A percentile compares a stretch with the other conserved stretches of the same genome.
These are phyloP conservation scores for Psilopsiagon aymara DNA, from an alignment of 2,113 vertebrate genomes.

Conservation along the genomic window DNA sequence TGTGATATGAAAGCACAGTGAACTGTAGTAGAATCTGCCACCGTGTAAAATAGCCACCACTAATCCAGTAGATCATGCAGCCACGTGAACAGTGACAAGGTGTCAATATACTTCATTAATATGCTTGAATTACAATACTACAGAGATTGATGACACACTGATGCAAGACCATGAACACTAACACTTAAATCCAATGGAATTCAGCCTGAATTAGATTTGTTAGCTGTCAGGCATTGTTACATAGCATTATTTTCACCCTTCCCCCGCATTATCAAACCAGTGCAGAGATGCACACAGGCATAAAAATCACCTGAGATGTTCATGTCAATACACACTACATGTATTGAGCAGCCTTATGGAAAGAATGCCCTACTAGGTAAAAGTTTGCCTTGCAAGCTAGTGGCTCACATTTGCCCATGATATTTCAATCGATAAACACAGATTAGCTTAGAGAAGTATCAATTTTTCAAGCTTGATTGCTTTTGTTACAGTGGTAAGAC, in stretches of 20 bases:
- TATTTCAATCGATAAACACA: neutral
- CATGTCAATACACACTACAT: neutral
- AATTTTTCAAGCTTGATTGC: neutral
- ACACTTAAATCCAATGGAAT: constrained; percentile 36
- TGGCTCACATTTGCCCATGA: neutral
- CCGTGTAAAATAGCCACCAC: neutral
- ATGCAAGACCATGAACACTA: constrained; percentile 23
- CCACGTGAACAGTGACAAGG: neutral
- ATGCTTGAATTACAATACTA: constrained; percentile 20
- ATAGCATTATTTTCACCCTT: neutral
- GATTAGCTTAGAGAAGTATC: neutral
- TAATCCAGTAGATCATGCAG: neutral
- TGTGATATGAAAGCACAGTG: neutral
- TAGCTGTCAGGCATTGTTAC: neutral
- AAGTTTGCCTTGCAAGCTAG: neutral
- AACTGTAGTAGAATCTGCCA: neutral
- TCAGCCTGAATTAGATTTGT: constrained; percentile 37
- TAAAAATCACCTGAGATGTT: neutral
- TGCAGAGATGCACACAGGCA: neutral
- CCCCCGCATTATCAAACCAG: neutral
- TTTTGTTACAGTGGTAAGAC: neutral
- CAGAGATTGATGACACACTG: constrained; percentile 11
- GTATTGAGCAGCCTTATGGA: neutral
- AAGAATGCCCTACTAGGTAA: neutral
- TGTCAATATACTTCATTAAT: constrained; percentile 49